These are phyloP conservation scores for Balanococcus diminutus DNA, from an alignment of 2,888 invertebrate genomes.

Conservation along the genomic window DNA sequence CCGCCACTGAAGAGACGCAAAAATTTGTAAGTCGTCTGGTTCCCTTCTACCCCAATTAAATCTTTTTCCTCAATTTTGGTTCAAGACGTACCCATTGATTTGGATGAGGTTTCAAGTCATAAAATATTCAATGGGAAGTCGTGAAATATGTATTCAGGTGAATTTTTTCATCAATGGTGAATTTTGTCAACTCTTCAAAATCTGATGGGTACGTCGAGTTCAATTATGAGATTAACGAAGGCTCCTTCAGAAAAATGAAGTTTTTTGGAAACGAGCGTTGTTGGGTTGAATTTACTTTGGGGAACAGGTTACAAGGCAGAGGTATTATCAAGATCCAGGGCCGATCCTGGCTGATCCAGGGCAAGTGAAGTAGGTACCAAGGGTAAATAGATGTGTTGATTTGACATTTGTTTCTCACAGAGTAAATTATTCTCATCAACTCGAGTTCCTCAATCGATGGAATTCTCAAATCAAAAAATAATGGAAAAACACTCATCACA, in stretches of 20 bases:
- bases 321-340: neutral
- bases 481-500: neutral
- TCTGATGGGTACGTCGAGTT: neutral
- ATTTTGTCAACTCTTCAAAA: neutral
- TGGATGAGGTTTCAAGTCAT: no score
- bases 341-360: no score
- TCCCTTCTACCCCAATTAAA: neutral
- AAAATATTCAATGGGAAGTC: neutral
- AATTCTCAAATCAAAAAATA: neutral
- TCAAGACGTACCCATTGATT: slow-evolving; percentile 22
- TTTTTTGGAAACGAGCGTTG: neutral
- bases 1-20: neutral
- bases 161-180: neutral
- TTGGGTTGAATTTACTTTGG: neutral
- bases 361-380: neutral
- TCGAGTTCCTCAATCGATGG: neutral
- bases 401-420: no score
- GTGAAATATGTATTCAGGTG: neutral
- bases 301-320: neutral
- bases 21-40: neutral
- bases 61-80: neutral
- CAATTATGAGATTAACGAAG: neutral
- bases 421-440: no score
- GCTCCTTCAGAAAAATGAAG: neutral
- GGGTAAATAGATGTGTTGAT: no score